A percentile compares a stretch with the other conserved stretches of the same genome.
These are phyloP conservation scores for Cepaea hortensis DNA, from an alignment of 2,888 invertebrate species.

Conservation along the genomic window DNA sequence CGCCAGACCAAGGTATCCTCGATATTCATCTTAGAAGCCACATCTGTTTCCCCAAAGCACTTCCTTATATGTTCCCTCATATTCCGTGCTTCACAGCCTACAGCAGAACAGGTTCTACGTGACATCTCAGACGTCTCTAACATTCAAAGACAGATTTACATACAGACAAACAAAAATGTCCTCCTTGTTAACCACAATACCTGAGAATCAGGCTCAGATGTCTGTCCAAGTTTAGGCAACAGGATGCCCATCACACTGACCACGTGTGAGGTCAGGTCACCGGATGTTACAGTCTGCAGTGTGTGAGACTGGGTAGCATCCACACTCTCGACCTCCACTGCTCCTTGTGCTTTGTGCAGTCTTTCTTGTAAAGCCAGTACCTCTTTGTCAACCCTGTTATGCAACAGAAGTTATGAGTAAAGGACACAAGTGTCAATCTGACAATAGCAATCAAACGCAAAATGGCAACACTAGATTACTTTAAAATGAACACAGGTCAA, in stretches of 20 bases:
- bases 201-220: slow-evolving; percentile 9
- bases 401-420: too few relatives aligned
- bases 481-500: neutral
- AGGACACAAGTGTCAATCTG: neutral
- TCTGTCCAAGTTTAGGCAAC: slow-evolving; percentile 33
- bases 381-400: slow-evolving; percentile 19
- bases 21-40: too few relatives aligned
- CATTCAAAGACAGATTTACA: too few relatives aligned
- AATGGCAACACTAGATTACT: neutral
- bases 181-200: neutral
- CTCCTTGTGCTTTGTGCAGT: slow-evolving; percentile 41
- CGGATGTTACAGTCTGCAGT: slow-evolving; percentile 27
- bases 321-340: slow-evolving; percentile 69
- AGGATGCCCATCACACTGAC: slow-evolving; percentile 50
- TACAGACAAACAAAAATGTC: too few relatives aligned
- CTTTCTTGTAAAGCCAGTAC: slow-evolving; percentile 2
- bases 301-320: slow-evolving; percentile 55
- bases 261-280: slow-evolving; percentile 45
- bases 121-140: too few relatives aligned
- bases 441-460: neutral
- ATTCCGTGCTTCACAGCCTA: too few relatives aligned
- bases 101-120: too few relatives aligned
- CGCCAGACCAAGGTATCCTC: too few relatives aligned
- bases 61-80: too few relatives aligned
- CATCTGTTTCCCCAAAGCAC: too few relatives aligned